Evolutionary conservation across 2,113 vertebrate genomes (phyloP).

Genomic region (Corynorhinus townsendii): DNA sequence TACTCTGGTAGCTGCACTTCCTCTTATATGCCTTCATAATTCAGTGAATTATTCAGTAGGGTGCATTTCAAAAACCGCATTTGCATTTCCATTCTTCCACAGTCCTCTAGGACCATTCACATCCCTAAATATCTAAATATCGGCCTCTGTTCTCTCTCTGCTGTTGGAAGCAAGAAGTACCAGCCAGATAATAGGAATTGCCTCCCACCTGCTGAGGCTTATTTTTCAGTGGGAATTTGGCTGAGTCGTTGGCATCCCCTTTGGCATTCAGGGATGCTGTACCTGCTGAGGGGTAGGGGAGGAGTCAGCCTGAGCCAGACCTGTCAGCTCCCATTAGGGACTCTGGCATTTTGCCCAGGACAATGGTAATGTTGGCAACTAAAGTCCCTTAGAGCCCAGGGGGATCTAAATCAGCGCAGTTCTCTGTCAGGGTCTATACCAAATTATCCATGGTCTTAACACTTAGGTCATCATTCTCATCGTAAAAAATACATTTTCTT

Average conservation of each 20-base stretch:
- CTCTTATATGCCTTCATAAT: background rate
- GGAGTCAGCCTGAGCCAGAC: background rate
- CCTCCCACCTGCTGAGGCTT: background rate
- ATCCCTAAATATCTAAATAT: background rate
- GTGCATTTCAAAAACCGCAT: slow-evolving; percentile 35
- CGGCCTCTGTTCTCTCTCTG: slow-evolving; percentile 1
- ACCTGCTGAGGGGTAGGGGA: background rate
- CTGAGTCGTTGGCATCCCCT: background rate
- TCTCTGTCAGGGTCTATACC: background rate
- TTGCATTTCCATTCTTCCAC: slow-evolving; percentile 49
- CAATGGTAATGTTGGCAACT: background rate
- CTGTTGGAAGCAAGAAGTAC: slow-evolving; percentile 47
- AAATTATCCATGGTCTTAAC: background rate
- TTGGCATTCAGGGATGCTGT: background rate
- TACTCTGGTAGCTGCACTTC: background rate
- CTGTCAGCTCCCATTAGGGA: background rate
- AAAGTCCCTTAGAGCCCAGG: background rate
- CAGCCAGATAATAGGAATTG: slow-evolving; percentile 15
- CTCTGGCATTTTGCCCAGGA: background rate
- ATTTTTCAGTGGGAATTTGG: background rate
- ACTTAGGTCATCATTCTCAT: background rate
- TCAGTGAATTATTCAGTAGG: background rate
- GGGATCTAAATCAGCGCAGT: background rate
- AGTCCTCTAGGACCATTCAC: background rate
- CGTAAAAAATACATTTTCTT: background rate